Evolutionary conservation across 2,113 vertebrate species (phyloP).

Genomic region (Lycocorax pyrrhopterus): DNA sequence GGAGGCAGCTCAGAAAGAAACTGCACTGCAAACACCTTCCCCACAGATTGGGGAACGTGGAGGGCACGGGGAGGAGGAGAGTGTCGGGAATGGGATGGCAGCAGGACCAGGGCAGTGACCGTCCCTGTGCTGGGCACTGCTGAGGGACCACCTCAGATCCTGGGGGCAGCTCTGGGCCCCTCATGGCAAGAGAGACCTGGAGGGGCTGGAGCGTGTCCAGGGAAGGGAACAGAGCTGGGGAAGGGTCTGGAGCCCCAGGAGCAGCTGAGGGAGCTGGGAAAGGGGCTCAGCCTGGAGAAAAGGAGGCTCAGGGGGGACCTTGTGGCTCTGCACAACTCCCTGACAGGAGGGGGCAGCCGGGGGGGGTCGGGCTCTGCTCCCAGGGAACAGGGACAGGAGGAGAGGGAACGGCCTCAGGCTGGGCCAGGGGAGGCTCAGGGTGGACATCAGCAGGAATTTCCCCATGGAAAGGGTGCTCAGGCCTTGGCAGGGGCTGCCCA

Average conservation of each 20-base stretch:
- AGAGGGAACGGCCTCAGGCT: too few relatives aligned
- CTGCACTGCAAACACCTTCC: not conserved
- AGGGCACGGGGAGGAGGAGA: not conserved
- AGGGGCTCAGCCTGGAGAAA: not conserved
- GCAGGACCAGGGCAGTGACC: not conserved
- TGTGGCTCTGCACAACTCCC: not conserved
- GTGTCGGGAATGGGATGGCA: not conserved
- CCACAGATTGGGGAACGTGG: accelerated
- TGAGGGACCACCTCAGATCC: accelerated
- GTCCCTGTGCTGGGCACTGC: not conserved
- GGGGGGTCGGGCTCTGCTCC: not conserved
- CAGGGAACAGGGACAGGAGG: too few relatives aligned
- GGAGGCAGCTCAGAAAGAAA: not conserved
- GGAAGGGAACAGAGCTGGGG: accelerated
- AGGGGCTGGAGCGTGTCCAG: not conserved
- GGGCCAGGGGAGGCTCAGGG: too few relatives aligned
- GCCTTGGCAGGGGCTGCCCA: not conserved
- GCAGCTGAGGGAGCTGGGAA: not conserved
- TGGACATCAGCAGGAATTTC: not conserved
- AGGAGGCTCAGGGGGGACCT: not conserved
- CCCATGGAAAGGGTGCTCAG: not conserved
- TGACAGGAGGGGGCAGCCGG: not conserved
- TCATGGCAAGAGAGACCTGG: accelerated
- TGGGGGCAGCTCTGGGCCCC: too few relatives aligned
- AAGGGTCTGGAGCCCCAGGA: not conserved